phyloP scores from a whole-genome alignment of 2,113 vertebrate species.

The Daboia siamensis region DNA sequence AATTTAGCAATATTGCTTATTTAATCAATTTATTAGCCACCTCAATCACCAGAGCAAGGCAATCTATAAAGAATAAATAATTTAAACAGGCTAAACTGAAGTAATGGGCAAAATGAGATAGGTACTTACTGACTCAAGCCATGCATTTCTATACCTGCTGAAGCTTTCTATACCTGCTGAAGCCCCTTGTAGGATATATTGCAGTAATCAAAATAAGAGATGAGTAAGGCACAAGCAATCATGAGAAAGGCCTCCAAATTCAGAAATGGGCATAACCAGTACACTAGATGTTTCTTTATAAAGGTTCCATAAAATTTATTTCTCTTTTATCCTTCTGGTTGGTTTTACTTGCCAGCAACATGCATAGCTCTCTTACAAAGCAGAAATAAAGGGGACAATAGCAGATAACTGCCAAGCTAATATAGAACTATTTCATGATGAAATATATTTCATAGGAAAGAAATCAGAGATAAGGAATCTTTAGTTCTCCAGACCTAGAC shows the following conservation, averaged over 20 bases:
- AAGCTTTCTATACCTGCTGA: not conserved
- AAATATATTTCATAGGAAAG: not conserved
- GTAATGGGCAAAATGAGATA: not conserved
- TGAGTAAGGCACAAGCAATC: not conserved
- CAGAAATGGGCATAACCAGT: not conserved
- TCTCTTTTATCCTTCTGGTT: not conserved
- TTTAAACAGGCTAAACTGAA: not conserved
- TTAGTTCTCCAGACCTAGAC: not conserved
- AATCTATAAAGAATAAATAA: not conserved
- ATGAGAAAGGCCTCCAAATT: not conserved
- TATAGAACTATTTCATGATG: not conserved
- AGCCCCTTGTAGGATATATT: not conserved
- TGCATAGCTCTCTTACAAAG: not conserved
- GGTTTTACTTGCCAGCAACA: not conserved
- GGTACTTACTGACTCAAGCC: not conserved
- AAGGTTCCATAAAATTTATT: not conserved
- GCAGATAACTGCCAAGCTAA: not conserved
- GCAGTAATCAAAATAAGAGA: not conserved
- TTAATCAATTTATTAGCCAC: not conserved
- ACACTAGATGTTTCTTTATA: not conserved
- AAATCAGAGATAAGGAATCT: not conserved
- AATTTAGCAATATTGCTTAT: not conserved
- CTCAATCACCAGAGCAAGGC: not conserved
- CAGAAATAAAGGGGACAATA: not conserved
- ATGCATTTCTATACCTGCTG: not conserved